phyloP scores from a whole-genome alignment of 2,888 invertebrate genomes.

The Chironomus tentans region DNA sequence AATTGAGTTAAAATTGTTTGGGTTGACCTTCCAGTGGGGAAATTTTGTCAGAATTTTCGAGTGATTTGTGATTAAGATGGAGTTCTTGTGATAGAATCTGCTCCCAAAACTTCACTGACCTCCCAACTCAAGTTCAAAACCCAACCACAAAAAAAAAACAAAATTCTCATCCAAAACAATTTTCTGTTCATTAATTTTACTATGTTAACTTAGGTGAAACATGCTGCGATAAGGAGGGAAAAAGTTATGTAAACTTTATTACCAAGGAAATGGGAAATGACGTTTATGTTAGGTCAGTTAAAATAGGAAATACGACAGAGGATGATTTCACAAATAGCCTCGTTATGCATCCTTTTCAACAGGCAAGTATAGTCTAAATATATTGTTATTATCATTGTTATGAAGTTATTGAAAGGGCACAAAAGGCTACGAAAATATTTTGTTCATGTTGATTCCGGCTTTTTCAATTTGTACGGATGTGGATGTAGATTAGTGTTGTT shows the following conservation, averaged over 20 bases:
- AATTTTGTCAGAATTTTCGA: not conserved
- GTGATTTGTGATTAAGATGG: not conserved
- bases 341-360: conserved; percentile 70
- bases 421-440: not conserved
- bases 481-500: too few species aligned
- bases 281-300: conserved; percentile 75
- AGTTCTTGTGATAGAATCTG: too few species aligned
- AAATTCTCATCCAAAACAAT: too few species aligned
- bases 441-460: too few species aligned
- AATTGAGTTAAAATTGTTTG: too few species aligned
- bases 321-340: conserved; percentile 76
- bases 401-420: too few species aligned
- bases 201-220: conserved; percentile 65
- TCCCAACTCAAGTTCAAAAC: too few species aligned
- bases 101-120: too few species aligned
- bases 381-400: too few species aligned
- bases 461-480: too few species aligned
- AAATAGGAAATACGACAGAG: conserved; percentile 62
- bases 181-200: not conserved
- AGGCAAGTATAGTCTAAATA: conserved; percentile 37
- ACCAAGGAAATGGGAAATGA: conserved; percentile 64
- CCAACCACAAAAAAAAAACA: too few species aligned
- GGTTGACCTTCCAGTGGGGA: too few species aligned
- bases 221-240: conserved; percentile 80
- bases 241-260: conserved; percentile 67